phyloP scores from a whole-genome alignment of 1,140 invertebrate species.

The Doryteuthis pealeii region DNA sequence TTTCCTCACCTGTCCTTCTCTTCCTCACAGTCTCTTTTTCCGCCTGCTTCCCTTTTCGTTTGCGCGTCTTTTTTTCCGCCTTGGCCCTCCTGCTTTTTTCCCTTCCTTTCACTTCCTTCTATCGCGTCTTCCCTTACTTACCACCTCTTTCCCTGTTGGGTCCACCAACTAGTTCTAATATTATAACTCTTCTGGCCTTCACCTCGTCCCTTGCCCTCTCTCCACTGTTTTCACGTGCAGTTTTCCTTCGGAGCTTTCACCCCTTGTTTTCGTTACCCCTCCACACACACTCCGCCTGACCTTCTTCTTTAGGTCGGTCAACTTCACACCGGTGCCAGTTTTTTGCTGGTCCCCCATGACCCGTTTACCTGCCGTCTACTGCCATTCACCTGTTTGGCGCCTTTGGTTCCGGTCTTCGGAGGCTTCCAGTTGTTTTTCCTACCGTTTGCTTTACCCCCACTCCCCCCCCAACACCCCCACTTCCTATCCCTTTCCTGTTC shows the following conservation, averaged over 20 bases:
- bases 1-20: too few relatives aligned
- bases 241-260: not conserved
- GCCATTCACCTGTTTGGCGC: slow-evolving; percentile 8
- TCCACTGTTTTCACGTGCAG: not conserved
- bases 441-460: slow-evolving; percentile 9
- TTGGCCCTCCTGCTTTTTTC: too few relatives aligned
- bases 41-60: too few relatives aligned
- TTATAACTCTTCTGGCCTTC: too few relatives aligned
- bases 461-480: slow-evolving; percentile 6
- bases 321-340: not conserved
- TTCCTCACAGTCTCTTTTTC: too few relatives aligned
- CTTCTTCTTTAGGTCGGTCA: slow-evolving; percentile 5
- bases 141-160: too few relatives aligned
- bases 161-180: too few relatives aligned
- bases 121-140: too few relatives aligned
- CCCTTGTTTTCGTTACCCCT: not conserved
- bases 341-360: not conserved
- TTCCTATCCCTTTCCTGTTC: too few relatives aligned
- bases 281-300: not conserved
- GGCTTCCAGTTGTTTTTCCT: slow-evolving; percentile 15
- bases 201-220: too few relatives aligned
- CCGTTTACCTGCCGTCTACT: not conserved
- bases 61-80: too few relatives aligned
- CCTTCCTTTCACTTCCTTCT: too few relatives aligned
- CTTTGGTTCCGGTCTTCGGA: slow-evolving; percentile 14